Evolutionary conservation across 1,140 invertebrate genomes (phyloP), one percentile per base, ranked within the genome.

Genomic region (Rhyzopertha dominica): DNA sequence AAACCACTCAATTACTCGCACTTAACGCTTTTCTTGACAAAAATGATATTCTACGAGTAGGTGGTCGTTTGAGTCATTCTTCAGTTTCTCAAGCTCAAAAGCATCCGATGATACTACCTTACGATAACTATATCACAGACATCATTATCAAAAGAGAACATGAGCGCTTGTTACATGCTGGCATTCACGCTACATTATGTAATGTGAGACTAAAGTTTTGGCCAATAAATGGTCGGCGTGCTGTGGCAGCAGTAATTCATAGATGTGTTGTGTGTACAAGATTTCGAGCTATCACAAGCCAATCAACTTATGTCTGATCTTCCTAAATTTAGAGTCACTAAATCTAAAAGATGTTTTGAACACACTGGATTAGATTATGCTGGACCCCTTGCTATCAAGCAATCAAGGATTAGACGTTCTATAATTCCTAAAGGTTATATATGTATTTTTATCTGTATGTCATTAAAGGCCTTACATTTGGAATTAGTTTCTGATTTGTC

Each of bases 291-390:
- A 23, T 29, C 41, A 26, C 29, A n/a, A 8, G 8, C 20, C 3
- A 42, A 58, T 9, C 51, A 56, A 34, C 35, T 54, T n/a, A 67
- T 71, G 66, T 61, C 51, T 5, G 30, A 65, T n/a, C 49, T 72
- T 12, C 64, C 66, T 2, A 1, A 16, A 4, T 20, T 31, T 9
- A 45, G 67, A 16, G 49, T 66, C 1, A 54, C 20, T 2, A 46
- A 49, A 2, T 16, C 45, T 4, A n/a, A n/a, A n/a, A 22, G 55
- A 8, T 47, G 58, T 0, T 67, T 68, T 25, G 13, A 20, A 8
- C 30, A 51, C 18, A 36, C 36, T 1, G 57, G 59, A 10, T 39
- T 69, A 5, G 65, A 69, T 36, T 62, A 62, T 32, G 54, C 46
- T 23, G 59, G 63, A 7, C 63, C 66, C 7, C 40, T 66, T 14